Base-by-base conservation (phyloP, 2,797 vertebrate species). In the Apogon hyalosoma region DNA sequence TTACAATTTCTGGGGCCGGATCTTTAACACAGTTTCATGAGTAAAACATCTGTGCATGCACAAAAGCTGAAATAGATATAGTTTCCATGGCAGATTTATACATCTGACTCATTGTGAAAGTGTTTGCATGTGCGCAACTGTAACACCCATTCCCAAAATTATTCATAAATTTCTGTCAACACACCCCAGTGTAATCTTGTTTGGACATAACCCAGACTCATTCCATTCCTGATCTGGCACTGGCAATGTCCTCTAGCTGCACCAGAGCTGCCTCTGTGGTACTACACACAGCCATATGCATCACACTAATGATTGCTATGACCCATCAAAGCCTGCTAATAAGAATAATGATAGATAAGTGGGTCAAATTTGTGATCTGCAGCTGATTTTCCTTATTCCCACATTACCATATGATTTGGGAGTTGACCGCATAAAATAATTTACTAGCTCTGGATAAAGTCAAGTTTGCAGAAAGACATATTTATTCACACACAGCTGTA, bases 171-270 rank as follows among this genome's bases (percentile, higher is more conserved):
- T 63, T 36, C 63, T 76, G 82, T 86, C 83, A 83, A 87, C 83
- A 75, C 73, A 70, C 64, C 60, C 47, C 16, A 57, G 53, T 86
- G 85, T 86, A 83, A 87, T 89, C 77, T 82, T 71, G 75, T 85
- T 83, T 86, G 82, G 77, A 89, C 75, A 75, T 46, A 80, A 79
- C 72, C 78, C 83, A 88, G 82, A 50, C 83, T 73, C 80, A 78
- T 75, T 82, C 77, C 69, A 65, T 10, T 65, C 66, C 41, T 55
- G 70, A 80, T 84, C 75, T 33, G 43, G 72, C 57, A 52, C 43
- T 15, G 68, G 45, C 21, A 16, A 31, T 18, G 66, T 12, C 28
- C 66, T 43, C 18, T 68, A 36, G 52, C 50, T 24, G 49, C 18
- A 15, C 18, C 49, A 47, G 24, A 51, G n/a, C 45, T 24, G 40